Evolutionary conservation across 1,140 invertebrate genomes (phyloP).

Genomic region (Carcinoscorpius rotundicauda): DNA sequence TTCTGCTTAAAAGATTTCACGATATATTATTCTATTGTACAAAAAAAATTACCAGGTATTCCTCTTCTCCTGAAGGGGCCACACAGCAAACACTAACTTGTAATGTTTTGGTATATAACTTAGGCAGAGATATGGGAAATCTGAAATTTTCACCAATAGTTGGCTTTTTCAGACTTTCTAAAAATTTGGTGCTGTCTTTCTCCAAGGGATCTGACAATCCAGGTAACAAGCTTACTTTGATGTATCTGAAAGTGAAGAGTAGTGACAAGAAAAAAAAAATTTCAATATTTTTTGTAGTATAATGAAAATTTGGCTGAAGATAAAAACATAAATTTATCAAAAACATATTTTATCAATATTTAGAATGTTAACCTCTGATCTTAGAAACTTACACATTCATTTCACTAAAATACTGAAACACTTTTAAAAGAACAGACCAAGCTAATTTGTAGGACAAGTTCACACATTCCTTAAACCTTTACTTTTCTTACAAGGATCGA

Average conservation of each 20-base stretch:
- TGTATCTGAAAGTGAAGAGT: conserved; percentile 43
- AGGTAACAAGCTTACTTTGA: conserved; percentile 64
- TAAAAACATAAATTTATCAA: too few species aligned
- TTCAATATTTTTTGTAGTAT: too few species aligned
- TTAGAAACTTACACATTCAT: too few species aligned
- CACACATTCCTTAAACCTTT: too few species aligned
- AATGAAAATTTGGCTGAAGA: too few species aligned
- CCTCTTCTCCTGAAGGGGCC: conserved; percentile 46
- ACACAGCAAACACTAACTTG: conserved; percentile 74
- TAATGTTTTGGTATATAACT: conserved; percentile 68
- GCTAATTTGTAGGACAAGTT: too few species aligned
- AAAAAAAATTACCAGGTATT: conserved; percentile 59
- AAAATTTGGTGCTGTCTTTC: conserved; percentile 55
- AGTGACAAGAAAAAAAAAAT: too few species aligned
- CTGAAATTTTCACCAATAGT: conserved; percentile 68
- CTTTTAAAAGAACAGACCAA: too few species aligned
- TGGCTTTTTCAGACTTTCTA: conserved; percentile 59
- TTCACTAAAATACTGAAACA: too few species aligned
- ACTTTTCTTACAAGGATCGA: too few species aligned
- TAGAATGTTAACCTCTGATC: background rate
- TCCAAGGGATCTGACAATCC: conserved; percentile 41
- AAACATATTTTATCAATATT: too few species aligned
- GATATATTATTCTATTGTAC: background rate
- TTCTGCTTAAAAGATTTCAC: too few species aligned
- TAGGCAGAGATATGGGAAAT: conserved; percentile 55